A percentile compares a stretch with the other conserved stretches of the same genome.
Evolutionary conservation across 1,140 invertebrate genomes (phyloP).

Genomic region (Theocolax elegans): DNA sequence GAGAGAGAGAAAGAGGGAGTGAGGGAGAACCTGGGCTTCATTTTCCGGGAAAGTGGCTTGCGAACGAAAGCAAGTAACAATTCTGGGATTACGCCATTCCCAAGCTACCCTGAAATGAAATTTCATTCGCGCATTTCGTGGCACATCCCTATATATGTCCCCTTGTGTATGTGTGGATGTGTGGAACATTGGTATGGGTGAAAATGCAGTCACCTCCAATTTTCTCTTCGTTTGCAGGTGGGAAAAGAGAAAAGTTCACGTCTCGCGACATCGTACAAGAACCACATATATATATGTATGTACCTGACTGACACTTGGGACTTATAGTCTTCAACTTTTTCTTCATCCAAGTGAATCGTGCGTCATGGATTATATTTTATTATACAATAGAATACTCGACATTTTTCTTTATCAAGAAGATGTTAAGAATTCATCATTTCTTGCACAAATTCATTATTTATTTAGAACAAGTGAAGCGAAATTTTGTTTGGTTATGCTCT

Average conservation of each 20-base stretch:
- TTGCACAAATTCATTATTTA: no score
- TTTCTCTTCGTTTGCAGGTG: conserved; percentile 57
- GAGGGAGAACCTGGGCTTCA: background rate
- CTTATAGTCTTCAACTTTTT: conserved; percentile 33
- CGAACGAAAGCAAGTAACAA: conserved; percentile 54
- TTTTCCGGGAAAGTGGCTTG: no score
- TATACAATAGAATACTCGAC: conserved; percentile 3
- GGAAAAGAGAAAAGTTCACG: conserved; percentile 37
- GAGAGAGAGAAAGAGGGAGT: background rate
- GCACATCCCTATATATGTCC: no score
- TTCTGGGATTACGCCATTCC: conserved; percentile 52
- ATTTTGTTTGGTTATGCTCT: no score
- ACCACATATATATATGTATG: no score
- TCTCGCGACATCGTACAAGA: conserved; percentile 7
- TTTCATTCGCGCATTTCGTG: conserved; percentile 52
- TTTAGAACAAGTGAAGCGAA: no score
- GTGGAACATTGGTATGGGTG: no score
- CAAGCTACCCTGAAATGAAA: conserved; percentile 49
- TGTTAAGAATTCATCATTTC: no score
- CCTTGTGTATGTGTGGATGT: no score
- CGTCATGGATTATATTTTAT: conserved; percentile 52
- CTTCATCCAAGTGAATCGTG: conserved; percentile 45
- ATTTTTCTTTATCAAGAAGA: background rate
- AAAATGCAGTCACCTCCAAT: conserved; percentile 52
- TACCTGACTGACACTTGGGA: conserved; percentile 49